These are phyloP conservation scores for Rhinoraja longicauda DNA, from an alignment of 2,797 vertebrate genomes.

Conservation along the genomic window DNA sequence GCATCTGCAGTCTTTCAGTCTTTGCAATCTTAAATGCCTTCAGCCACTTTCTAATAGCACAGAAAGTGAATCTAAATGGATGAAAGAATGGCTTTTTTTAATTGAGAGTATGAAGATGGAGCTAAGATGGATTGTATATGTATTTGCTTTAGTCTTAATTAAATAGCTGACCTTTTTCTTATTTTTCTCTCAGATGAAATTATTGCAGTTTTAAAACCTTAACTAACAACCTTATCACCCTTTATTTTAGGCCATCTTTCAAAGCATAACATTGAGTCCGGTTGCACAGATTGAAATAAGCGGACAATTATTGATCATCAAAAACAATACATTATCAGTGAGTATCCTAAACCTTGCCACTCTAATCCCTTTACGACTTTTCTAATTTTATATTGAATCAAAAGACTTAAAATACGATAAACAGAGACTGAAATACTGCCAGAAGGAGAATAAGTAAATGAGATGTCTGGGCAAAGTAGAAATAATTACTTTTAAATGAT, in stretches of 20 bases:
- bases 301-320: constrained; percentile 66
- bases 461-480: neutral
- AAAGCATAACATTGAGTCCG: constrained; percentile 63
- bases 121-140: neutral
- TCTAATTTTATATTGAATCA: neutral
- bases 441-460: neutral
- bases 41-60: too few species aligned
- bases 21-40: too few species aligned
- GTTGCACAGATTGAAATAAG: constrained; percentile 63
- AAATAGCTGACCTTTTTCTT: neutral
- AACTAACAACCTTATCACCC: constrained; percentile 37
- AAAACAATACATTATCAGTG: constrained; percentile 66
- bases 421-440: neutral
- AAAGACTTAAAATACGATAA: too few species aligned
- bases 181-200: neutral
- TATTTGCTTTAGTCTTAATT: neutral
- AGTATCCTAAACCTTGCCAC: constrained; percentile 42
- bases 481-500: neutral
- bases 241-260: constrained; percentile 68
- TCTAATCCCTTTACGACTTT: neutral
- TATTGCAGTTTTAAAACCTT: neutral
- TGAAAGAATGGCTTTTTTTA: too few species aligned
- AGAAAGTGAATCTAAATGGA: too few species aligned
- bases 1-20: too few species aligned
- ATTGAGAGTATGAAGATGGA: neutral